Percentiles rank a stretch among this genome's conserved stretches.
These are phyloP conservation scores for Psittacula echo DNA, from an alignment of 2,797 vertebrate species.

Conservation along the genomic window DNA sequence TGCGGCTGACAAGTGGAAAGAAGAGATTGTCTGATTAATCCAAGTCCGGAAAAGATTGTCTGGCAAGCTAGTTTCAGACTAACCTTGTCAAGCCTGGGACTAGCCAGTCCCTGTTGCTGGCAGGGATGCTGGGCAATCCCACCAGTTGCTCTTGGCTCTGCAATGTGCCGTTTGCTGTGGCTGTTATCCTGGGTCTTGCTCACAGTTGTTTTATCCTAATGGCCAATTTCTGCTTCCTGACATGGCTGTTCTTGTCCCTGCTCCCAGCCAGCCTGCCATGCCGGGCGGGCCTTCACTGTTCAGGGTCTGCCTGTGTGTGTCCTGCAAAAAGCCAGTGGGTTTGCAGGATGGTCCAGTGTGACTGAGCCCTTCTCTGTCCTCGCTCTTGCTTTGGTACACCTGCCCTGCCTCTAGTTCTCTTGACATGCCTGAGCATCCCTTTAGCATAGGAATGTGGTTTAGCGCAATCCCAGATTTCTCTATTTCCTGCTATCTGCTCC, in stretches of 20 bases:
- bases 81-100: not conserved
- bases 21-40: not conserved
- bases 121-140: not conserved
- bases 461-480: not conserved
- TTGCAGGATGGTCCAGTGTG: not conserved
- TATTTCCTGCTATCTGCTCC: not conserved
- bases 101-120: not conserved
- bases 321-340: not conserved
- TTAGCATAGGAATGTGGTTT: not conserved
- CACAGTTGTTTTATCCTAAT: accelerated
- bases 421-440: not conserved
- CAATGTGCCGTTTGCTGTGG: not conserved
- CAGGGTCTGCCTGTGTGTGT: not conserved
- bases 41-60: not conserved
- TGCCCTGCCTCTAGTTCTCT: not conserved
- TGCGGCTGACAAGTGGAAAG: not conserved
- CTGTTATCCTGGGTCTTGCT: not conserved
- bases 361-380: not conserved
- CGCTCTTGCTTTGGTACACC: not conserved
- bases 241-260: not conserved
- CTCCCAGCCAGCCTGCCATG: not conserved
- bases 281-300: not conserved
- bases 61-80: not conserved
- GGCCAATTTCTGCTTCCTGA: not conserved
- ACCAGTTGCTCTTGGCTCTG: not conserved